Percentiles rank a stretch among this genome's conserved stretches.
phyloP scores from a whole-genome alignment of 1,140 invertebrate genomes.

The Macrobrachium nipponense region DNA sequence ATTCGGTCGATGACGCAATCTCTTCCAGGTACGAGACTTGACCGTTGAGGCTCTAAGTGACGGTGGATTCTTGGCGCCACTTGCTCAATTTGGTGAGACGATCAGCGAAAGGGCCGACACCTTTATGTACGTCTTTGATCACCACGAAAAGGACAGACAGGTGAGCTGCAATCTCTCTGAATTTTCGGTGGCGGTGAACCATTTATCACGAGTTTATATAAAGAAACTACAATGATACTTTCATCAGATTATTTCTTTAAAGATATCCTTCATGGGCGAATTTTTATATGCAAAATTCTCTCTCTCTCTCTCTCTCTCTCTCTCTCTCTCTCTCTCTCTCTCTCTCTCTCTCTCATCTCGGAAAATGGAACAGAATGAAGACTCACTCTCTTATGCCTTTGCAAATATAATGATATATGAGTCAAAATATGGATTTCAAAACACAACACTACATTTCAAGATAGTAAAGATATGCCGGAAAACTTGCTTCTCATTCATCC shows the following conservation, averaged over 20 bases:
- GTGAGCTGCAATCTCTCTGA: not conserved
- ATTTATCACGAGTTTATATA: too few relatives aligned
- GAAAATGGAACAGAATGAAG: too few relatives aligned
- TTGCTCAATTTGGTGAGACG: conserved; percentile 66
- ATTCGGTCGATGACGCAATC: not conserved
- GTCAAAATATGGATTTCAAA: too few relatives aligned
- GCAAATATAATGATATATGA: too few relatives aligned
- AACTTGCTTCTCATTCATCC: too few relatives aligned
- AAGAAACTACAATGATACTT: too few relatives aligned
- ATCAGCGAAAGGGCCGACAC: conserved; percentile 77
- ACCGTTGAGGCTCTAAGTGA: conserved; percentile 93
- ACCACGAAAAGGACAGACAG: conserved; percentile 48
- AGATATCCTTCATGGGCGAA: not conserved
- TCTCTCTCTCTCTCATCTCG: not conserved
- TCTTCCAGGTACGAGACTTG: conserved; percentile 81
- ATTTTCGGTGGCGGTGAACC: not conserved
- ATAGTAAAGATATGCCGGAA: too few relatives aligned
- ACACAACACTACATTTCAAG: too few relatives aligned
- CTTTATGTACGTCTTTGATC: conserved; percentile 72
- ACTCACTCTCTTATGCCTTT: not conserved
- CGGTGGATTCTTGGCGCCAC: conserved; percentile 87
- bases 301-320: not conserved
- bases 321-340: conserved; percentile 2
- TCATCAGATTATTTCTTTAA: not conserved
- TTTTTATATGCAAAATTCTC: not conserved